Percentiles rank a stretch among this genome's conserved stretches.
phyloP scores from a whole-genome alignment of 2,113 vertebrate genomes.

The Chloebia gouldiae region DNA sequence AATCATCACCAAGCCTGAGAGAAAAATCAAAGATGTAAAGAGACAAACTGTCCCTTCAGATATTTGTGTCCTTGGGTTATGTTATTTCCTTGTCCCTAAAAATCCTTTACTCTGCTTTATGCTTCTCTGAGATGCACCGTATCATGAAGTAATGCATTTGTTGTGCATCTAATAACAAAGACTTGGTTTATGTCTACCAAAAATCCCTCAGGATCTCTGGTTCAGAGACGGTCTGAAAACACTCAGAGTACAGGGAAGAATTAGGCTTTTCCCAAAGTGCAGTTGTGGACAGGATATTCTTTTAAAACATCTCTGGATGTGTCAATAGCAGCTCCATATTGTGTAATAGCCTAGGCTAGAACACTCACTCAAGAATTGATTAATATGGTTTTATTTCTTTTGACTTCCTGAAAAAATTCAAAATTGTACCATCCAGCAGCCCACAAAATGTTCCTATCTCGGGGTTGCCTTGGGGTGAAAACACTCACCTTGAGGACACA shows the following conservation, averaged over 20 bases:
- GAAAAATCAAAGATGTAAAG: not conserved
- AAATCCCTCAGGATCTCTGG: not conserved
- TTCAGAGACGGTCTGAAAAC: not conserved
- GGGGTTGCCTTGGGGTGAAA: not conserved
- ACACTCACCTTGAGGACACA: not conserved
- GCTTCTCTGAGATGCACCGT: not conserved
- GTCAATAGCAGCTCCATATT: not conserved
- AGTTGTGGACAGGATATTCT: not conserved
- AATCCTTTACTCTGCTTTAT: not conserved
- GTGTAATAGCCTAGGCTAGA: not conserved
- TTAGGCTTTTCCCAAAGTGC: not conserved
- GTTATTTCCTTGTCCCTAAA: not conserved
- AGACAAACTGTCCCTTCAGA: not conserved
- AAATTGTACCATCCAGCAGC: not conserved
- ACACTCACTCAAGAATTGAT: not conserved
- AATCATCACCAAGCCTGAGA: not conserved
- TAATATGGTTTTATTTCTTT: slow-evolving; percentile 3
- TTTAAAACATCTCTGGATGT: not conserved
- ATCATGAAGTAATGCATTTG: not conserved
- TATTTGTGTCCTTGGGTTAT: not conserved
- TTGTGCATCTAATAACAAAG: not conserved
- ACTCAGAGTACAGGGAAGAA: not conserved
- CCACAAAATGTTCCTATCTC: not conserved
- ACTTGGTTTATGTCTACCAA: not conserved
- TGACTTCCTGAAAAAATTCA: not conserved